Percentiles rank a stretch among this genome's conserved stretches.
These are phyloP conservation scores for Ramphastos sulfuratus DNA, from an alignment of 2,113 vertebrate species.

Conservation along the genomic window DNA sequence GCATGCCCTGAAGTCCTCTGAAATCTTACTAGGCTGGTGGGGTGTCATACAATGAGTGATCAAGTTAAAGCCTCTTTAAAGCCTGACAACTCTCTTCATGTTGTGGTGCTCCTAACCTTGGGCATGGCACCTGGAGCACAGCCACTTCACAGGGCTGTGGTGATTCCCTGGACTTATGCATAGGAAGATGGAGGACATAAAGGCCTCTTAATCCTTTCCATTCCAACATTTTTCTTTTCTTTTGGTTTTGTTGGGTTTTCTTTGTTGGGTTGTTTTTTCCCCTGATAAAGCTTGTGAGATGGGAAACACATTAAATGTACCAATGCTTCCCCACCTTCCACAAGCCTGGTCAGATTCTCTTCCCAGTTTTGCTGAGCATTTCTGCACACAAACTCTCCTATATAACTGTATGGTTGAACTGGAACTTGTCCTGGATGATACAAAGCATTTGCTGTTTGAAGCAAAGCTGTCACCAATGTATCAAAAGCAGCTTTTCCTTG, in stretches of 20 bases:
- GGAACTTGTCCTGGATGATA: background rate
- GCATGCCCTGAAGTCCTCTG: background rate
- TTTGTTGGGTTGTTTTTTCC: background rate
- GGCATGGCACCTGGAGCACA: background rate
- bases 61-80: background rate
- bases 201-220: accelerated
- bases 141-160: background rate
- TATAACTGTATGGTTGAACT: background rate
- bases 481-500: background rate
- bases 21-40: background rate
- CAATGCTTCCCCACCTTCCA: background rate
- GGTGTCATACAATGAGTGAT: background rate
- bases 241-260: too few species aligned
- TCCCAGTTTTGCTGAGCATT: background rate
- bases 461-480: background rate
- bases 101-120: background rate
- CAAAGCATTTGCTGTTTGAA: background rate
- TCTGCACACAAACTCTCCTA: background rate
- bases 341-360: background rate
- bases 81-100: too few species aligned
- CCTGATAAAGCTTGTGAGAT: background rate
- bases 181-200: background rate
- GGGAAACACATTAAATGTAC: background rate
- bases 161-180: background rate
- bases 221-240: background rate